These are phyloP conservation scores for Sclerodermus sp. DNA, from an alignment of 2,888 invertebrate species.

Conservation along the genomic window DNA sequence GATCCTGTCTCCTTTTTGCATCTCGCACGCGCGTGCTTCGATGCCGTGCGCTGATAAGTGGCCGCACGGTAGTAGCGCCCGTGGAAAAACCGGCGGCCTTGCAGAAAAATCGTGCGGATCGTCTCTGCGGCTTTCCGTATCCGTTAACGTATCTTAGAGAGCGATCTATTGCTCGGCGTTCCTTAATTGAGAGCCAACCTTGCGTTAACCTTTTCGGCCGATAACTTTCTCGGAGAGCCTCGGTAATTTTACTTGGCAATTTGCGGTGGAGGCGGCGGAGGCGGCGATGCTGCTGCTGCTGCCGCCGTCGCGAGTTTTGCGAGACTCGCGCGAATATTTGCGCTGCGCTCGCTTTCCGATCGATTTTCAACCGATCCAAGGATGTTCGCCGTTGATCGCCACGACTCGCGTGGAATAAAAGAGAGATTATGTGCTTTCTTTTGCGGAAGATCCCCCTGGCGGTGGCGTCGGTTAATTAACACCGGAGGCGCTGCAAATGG, in stretches of 20 bases:
- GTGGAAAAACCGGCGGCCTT: too few relatives aligned
- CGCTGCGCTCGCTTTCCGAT: not conserved
- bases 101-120: too few relatives aligned
- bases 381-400: not conserved
- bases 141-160: too few relatives aligned
- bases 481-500: constrained; percentile 16
- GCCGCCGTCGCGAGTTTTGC: not conserved
- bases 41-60: too few relatives aligned
- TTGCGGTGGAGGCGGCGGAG: too few relatives aligned
- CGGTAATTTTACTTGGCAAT: too few relatives aligned
- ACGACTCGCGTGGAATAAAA: not conserved
- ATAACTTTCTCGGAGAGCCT: too few relatives aligned
- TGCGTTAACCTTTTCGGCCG: too few relatives aligned
- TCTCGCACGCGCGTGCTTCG: not conserved
- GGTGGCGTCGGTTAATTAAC: constrained; percentile 49
- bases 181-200: too few relatives aligned
- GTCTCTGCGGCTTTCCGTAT: too few relatives aligned
- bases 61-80: not conserved
- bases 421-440: not conserved
- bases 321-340: not conserved
- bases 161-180: too few relatives aligned
- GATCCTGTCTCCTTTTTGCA: not conserved
- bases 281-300: too few relatives aligned
- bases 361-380: not conserved
- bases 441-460: constrained; percentile 24